Evolutionary conservation across 1,140 invertebrate genomes (phyloP), one percentile per base, ranked within the genome.

Genomic region (Macrotrachela quadricornifera): DNA sequence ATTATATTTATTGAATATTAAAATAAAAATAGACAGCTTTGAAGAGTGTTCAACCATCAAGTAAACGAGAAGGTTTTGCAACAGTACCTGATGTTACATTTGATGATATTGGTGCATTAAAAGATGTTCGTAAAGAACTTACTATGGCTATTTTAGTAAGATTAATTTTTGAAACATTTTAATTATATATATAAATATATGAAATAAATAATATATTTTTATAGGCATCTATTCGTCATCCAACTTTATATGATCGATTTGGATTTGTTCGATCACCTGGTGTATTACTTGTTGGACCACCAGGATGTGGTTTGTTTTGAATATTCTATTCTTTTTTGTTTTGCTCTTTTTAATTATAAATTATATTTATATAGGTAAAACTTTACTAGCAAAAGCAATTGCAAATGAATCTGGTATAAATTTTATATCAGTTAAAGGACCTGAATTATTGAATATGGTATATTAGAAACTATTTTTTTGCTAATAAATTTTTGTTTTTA

Each of bases 71-170:
- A 76, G 92, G 92, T 46, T 95, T 97, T 71, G 83, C 85, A 6
- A 92, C 88, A 10, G 85, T 97, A 16, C 91, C 92, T 12, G 85
- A 94, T 74, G 82, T 86, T 0, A 90, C 84, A 0, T 99, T 92
- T 92, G 79, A 86, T 56, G 87, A 99, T 71, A 78, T 99, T 60
- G 94, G 94, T 1, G 91, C 90, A 1, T 65, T 97, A 11, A 75
- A 77, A 38, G 76, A 85, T 64, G 81, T 97, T 41, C 71, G 88
- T 50, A 78, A 87, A 59, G 84, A 94, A 64, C 72, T 99, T 16
- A 78, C 90, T 67, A 73, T 86, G 63, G 78, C 84, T 43, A 88
- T 97, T 56, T 69, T 96, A 69, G 81, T 83, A 30, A 30, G 21
- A 30, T n/a, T n/a, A n/a, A 30, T 30, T 30, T 30, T 30, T 30